These are phyloP conservation scores for Elaphurus davidianus DNA, from an alignment of 2,113 vertebrate species.

Conservation along the genomic window DNA sequence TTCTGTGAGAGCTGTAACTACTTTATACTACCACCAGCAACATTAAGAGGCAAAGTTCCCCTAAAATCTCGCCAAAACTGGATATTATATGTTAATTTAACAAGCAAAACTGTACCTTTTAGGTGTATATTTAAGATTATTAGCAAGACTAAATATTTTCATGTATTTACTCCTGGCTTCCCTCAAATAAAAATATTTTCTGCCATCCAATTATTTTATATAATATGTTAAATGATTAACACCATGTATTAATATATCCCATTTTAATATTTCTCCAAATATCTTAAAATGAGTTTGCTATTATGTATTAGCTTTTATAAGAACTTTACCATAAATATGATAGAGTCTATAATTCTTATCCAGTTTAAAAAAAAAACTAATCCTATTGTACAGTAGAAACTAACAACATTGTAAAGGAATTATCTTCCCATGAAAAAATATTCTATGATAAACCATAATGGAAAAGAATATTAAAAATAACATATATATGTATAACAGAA, in stretches of 20 bases:
- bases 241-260: neutral
- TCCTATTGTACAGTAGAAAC: neutral
- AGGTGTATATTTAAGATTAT: neutral
- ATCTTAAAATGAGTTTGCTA: neutral
- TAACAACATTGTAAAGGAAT: neutral
- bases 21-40: neutral
- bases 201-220: neutral
- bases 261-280: neutral
- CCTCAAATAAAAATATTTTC: neutral
- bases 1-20: neutral
- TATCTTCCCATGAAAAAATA: neutral
- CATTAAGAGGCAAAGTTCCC: slow-evolving; percentile 13
- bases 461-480: neutral
- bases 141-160: slow-evolving; percentile 13
- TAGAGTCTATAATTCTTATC: neutral
- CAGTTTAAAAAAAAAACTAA: slow-evolving; percentile 24
- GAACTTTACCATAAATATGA: neutral
- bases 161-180: neutral
- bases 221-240: neutral
- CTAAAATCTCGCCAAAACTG: neutral
- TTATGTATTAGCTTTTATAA: neutral
- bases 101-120: slow-evolving; percentile 24
- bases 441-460: neutral
- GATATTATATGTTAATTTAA: slow-evolving; percentile 31
- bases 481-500: neutral